Evolutionary conservation across 2,888 invertebrate species (phyloP), one percentile per base, ranked within the genome.

Genomic region (Alloplasta piceator): DNA sequence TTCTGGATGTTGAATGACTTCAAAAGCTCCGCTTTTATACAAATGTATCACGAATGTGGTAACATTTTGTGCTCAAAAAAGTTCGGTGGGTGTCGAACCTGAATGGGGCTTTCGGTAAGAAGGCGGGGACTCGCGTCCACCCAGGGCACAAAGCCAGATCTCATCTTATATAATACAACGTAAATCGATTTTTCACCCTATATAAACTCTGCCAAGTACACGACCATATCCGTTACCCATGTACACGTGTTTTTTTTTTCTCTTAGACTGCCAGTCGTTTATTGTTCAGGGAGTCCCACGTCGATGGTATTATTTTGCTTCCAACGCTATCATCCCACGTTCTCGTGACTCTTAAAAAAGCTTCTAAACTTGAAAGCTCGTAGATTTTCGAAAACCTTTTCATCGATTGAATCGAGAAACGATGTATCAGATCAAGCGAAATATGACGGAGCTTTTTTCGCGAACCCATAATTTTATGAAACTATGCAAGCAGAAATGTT

Each of bases 201-300:
- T 55, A 16, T 16, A 16, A 12, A 52, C 6, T 16, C 16, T 55
- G 14, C 43, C 43, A 43, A 43, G 43, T 43, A 43, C 43, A 43
- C 6, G 43, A 63, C 39, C 12, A 9, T 14, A 43, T 46, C 5
- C 38, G 43, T 9, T 16, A 10, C 6, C 48, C 46, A 48, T 48
- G 48, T 26, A 26, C 9, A 66, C n/a, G 26, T 26, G 10, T 39
- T 14, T 36, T 58, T 7, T 52, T 26, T 73, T 74, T 66, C 41
- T 58, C 3, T 39, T n/a, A 36, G 26, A n/a, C 46, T 16, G 48
- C 58, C 14, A 58, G 48, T 43, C 58, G 58, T 56, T 39, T 58
- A 50, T 74, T 56, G 46, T 39, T 43, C 58, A 7, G 66, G 74
- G 48, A 66, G 48, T 66, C 58, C 46, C 60, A n/a, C 56, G 38